Base-by-base conservation (phyloP, 2,888 invertebrate species). In the Antheraea assamensis region DNA sequence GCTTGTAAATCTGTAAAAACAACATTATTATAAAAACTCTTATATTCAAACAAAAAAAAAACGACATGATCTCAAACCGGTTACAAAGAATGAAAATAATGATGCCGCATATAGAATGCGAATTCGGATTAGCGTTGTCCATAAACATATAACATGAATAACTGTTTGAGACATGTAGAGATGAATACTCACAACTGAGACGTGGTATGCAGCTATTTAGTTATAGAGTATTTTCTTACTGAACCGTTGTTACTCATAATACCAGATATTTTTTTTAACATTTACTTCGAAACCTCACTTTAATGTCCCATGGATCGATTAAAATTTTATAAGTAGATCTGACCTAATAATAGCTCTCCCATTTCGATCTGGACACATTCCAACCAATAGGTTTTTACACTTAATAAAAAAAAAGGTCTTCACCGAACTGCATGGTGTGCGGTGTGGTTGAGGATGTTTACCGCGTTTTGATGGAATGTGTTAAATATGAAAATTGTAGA, bases 41-140 rank as follows among this genome's bases (percentile, higher is more conserved):
- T 24, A 24, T 21, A 24, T 52, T 17, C 17, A 49, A 49, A 72
- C 55, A 72, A 52, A 24, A 24, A 24, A 17, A 21, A 8, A 31
- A 49, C 31, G 52, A n/a, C 52, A 68, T 24, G 70, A 70, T 15
- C 47, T 49, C 72, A 30, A 70, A 73, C 58, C 30, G 42, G 58
- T 73, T 72, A 75, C 75, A 76, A 80, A 77, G 78, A 78, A 80
- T 76, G 79, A 79, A 72, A 78, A 85, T 88, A 86, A 88, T 85
- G 83, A 86, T 80, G 78, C 82, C 81, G 81, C 82, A 85, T 85
- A 86, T 85, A 85, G 80, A 82, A 83, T 82, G 84, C 83, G 82
- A 85, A 87, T 88, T 88, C 88, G 86, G 87, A 90, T 90, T 89
- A 88, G 84, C 81, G 78, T 78, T 79, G 64, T 64, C 35, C 85